Evolutionary conservation across 2,888 invertebrate genomes (phyloP).

Genomic region (Toxonevra muliebris): DNA sequence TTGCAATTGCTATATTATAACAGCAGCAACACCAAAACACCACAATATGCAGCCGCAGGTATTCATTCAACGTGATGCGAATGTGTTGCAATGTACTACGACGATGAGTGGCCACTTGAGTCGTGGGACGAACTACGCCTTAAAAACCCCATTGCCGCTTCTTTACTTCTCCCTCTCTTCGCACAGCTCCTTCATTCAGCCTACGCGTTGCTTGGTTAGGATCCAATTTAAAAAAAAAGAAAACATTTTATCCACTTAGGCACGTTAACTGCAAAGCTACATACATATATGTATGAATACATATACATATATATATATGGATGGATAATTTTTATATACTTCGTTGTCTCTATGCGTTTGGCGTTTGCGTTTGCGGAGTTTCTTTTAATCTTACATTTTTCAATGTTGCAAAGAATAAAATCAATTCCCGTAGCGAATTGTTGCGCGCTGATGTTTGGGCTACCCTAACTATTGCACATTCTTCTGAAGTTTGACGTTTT

Average conservation of each 20-base stretch:
- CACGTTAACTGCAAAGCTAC: slow-evolving; percentile 31
- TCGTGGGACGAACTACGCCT: slow-evolving; percentile 13
- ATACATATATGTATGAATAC: not conserved
- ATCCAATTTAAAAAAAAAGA: not conserved
- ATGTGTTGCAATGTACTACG: slow-evolving; percentile 9
- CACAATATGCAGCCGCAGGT: slow-evolving; percentile 10
- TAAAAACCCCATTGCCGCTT: slow-evolving; percentile 8
- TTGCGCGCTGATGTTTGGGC: no score
- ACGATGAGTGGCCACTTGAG: slow-evolving; percentile 27
- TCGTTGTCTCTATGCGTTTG: slow-evolving; percentile 17
- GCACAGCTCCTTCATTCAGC: not conserved
- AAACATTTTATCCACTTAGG: slow-evolving; percentile 35
- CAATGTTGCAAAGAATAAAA: no score
- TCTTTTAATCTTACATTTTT: no score
- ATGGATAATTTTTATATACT: not conserved
- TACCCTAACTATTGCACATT: no score
- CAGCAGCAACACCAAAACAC: not conserved
- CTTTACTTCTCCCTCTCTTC: not conserved
- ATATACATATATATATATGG: not conserved
- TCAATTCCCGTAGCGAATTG: no score
- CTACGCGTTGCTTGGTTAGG: slow-evolving; percentile 8
- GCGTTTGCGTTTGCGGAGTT: not conserved
- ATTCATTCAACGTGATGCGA: not conserved
- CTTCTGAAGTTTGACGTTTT: no score
- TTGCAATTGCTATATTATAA: no score